Conservation (phyloP, 2,797 vertebrate species). For the Luscinia luscinia region DNA sequence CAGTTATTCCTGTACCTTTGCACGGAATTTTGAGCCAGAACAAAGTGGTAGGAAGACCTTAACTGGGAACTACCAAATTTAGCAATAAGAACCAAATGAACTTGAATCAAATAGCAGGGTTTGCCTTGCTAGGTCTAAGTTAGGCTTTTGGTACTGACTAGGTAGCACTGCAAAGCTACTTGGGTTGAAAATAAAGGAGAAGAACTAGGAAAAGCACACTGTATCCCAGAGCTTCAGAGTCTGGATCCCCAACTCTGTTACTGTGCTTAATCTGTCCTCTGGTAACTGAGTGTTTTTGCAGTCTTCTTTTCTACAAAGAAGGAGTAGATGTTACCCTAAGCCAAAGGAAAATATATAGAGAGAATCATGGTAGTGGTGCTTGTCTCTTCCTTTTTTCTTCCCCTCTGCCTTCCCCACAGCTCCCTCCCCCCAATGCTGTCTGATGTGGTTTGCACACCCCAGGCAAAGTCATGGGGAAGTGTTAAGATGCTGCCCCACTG, state of each 20-base stretch:
- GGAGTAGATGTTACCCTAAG: neutral
- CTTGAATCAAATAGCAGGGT: neutral
- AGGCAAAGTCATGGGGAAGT: neutral
- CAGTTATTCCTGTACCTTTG: neutral
- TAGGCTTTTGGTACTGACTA: neutral
- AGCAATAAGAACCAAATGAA: neutral
- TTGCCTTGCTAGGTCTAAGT: neutral
- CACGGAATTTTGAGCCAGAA: neutral
- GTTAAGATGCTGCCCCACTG: neutral
- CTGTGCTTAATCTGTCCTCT: neutral
- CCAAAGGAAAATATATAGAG: neutral
- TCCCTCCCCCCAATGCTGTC: rapidly evolving
- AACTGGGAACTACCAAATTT: neutral
- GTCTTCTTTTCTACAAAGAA: neutral
- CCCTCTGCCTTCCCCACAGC: neutral
- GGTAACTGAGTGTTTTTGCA: neutral
- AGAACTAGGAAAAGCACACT: neutral
- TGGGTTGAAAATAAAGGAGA: neutral
- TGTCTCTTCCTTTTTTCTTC: neutral
- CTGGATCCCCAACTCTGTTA: neutral
- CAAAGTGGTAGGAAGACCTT: neutral
- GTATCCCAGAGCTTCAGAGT: neutral
- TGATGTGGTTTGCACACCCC: neutral
- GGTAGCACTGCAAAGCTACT: neutral
- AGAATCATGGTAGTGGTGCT: neutral